phyloP scores from a whole-genome alignment of 2,797 vertebrate species.

The Sebastes taczanowskii region DNA sequence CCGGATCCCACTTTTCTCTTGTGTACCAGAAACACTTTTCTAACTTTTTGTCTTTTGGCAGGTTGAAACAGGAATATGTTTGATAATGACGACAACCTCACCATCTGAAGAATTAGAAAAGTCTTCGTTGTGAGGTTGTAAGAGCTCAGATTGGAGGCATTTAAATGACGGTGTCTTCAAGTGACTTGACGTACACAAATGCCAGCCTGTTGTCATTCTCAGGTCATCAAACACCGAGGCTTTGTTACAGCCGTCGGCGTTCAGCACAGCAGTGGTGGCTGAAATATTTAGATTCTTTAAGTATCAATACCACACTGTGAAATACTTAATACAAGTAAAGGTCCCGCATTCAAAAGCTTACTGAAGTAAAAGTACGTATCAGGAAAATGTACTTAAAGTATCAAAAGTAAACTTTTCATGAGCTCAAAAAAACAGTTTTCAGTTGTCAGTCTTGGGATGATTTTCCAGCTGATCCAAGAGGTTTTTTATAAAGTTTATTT shows the following conservation, averaged over 20 bases:
- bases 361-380: background rate
- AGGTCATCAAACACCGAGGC: too few species aligned
- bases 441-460: background rate
- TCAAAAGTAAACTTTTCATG: too few species aligned
- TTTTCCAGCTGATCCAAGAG: background rate
- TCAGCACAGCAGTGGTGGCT: too few species aligned
- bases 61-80: background rate
- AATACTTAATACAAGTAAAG: background rate
- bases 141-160: background rate
- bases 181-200: background rate
- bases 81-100: background rate
- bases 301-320: background rate
- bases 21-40: constrained; percentile 17
- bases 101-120: background rate
- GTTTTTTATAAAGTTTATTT: background rate
- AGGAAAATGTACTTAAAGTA: too few species aligned
- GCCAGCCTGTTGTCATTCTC: too few species aligned
- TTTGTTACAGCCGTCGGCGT: too few species aligned
- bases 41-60: constrained; percentile 13
- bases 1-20: constrained; percentile 2
- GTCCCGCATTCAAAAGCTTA: background rate
- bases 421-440: too few species aligned
- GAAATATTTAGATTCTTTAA: too few species aligned
- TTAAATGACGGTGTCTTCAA: background rate
- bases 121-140: background rate